These are phyloP conservation scores for Mustela lutreola DNA, from an alignment of 2,113 vertebrate species.

Conservation along the genomic window DNA sequence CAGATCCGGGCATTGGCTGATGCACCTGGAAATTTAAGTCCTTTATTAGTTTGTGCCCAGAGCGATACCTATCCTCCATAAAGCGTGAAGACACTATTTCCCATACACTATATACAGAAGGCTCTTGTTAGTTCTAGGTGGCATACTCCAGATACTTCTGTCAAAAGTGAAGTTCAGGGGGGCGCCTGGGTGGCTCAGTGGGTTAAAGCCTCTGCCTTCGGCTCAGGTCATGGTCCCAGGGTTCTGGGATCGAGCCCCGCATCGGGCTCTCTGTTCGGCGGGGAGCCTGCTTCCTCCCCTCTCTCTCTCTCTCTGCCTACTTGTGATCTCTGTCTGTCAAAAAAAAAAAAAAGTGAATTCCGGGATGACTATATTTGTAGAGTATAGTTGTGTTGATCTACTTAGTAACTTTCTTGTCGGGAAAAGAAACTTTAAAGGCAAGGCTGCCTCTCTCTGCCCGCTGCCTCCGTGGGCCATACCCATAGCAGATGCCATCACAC, in stretches of 20 bases:
- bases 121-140: background rate
- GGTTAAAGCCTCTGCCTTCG: no score
- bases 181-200: no score
- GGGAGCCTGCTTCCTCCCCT: no score
- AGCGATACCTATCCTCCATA: background rate
- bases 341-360: background rate
- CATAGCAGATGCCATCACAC: background rate
- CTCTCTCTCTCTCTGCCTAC: no score
- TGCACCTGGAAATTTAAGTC: constrained; percentile 67
- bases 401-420: background rate
- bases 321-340: no score
- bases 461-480: background rate
- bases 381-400: no score
- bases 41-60: background rate
- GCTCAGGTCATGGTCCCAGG: no score
- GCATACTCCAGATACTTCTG: background rate
- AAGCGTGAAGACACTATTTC: background rate
- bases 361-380: background rate
- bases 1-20: constrained; percentile 30
- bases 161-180: background rate
- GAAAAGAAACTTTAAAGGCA: background rate
- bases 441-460: background rate
- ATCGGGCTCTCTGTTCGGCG: no score
- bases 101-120: background rate
- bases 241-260: no score